Conservation (phyloP, 35 echinoderm and acorn worm species). For the Apostichopus californicus region DNA sequence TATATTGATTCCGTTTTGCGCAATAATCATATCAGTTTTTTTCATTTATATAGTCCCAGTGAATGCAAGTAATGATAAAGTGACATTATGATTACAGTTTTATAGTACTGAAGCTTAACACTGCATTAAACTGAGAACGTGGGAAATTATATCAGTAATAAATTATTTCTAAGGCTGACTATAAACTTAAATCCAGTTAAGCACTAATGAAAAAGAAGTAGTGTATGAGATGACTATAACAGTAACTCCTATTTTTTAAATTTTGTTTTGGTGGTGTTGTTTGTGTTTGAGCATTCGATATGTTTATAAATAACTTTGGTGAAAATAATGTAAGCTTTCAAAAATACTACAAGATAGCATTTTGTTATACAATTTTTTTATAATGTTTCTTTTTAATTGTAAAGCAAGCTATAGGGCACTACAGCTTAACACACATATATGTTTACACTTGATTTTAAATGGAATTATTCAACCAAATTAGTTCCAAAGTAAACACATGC, state of each 20-base stretch:
- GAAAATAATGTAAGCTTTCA: no score
- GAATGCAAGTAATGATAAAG: background rate
- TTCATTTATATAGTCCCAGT: background rate
- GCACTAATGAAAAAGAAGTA: background rate
- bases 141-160: background rate
- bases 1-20: background rate
- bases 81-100: background rate
- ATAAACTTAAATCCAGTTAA: background rate
- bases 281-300: no score
- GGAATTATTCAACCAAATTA: no score
- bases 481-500: no score
- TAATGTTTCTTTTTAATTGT: no score
- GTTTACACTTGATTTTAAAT: no score
- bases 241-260: background rate
- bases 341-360: no score
- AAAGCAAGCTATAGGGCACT: no score
- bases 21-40: background rate
- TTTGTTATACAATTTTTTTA: no score
- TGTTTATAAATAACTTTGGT: no score
- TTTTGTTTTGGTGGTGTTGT: no score
- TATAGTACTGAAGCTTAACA: background rate
- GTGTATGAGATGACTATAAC: background rate
- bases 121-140: background rate
- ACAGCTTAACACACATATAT: no score
- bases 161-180: background rate